Percentiles rank a stretch among this genome's conserved stretches.
Evolutionary conservation across 1,140 invertebrate genomes (phyloP).

Genomic region (Laupala kohalensis): DNA sequence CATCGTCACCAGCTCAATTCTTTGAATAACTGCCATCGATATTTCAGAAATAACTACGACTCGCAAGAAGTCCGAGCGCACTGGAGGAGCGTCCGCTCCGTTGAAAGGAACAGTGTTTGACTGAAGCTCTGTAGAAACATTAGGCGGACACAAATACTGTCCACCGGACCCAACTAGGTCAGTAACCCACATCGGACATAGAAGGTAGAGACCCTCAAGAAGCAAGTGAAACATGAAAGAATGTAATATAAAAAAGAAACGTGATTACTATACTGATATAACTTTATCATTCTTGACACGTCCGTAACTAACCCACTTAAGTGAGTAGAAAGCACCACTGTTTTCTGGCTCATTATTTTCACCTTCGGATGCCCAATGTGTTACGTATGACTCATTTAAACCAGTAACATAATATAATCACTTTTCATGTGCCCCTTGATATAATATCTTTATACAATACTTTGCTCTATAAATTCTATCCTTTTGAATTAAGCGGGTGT

Average conservation of each 20-base stretch:
- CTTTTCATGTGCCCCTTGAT: no score
- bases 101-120: neutral
- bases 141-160: neutral
- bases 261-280: neutral
- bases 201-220: neutral
- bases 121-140: neutral
- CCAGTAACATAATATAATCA: no score
- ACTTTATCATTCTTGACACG: neutral
- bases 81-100: neutral
- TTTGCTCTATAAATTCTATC: no score
- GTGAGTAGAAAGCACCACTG: neutral
- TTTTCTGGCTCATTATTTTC: neutral
- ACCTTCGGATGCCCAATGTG: neutral
- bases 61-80: no score
- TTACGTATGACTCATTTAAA: neutral
- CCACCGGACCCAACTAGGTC: neutral
- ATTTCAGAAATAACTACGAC: no score
- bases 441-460: no score
- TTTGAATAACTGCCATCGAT: neutral
- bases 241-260: neutral
- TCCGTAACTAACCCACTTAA: neutral
- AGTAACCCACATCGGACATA: neutral
- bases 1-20: neutral
- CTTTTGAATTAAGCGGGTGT: no score
- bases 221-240: neutral